Percentiles rank a stretch among this genome's conserved stretches.
phyloP scores from a whole-genome alignment of 2,888 invertebrate species.

The Onthophagus sagittarius region DNA sequence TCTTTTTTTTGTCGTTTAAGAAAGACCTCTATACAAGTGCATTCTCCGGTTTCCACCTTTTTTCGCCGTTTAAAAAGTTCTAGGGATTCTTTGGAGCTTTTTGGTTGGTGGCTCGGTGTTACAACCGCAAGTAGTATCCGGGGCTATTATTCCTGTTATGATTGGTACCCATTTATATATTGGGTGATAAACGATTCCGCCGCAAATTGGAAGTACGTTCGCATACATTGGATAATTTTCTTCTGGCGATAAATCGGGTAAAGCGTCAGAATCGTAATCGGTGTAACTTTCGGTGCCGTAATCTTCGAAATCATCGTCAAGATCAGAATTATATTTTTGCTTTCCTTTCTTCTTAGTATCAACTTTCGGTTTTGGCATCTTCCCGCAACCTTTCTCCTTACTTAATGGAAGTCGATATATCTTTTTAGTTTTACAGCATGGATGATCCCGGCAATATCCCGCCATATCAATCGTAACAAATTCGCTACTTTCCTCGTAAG shows the following conservation, averaged over 20 bases:
- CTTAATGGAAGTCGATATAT: background rate
- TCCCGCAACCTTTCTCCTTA: background rate
- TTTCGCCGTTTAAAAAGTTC: slow-evolving; percentile 4
- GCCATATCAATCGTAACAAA: background rate
- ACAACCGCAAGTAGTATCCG: background rate
- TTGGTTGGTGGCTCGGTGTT: background rate
- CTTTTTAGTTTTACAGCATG: background rate
- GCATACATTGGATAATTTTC: background rate
- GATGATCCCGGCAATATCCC: too few relatives aligned
- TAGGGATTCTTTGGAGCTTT: background rate
- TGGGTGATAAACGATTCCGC: background rate
- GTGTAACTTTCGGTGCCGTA: too few relatives aligned
- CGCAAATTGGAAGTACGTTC: background rate
- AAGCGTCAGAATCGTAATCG: too few relatives aligned
- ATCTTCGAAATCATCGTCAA: background rate
- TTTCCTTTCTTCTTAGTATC: background rate
- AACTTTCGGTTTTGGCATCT: background rate
- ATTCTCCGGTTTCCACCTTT: background rate
- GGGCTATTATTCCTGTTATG: background rate
- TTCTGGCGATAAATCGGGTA: background rate
- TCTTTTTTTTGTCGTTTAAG: background rate
- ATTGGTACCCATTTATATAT: background rate
- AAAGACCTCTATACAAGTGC: background rate
- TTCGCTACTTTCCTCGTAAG: too few relatives aligned
- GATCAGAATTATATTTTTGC: background rate